Evolutionary conservation across 2,888 invertebrate species (phyloP).

Genomic region (Dendrolimus houi): DNA sequence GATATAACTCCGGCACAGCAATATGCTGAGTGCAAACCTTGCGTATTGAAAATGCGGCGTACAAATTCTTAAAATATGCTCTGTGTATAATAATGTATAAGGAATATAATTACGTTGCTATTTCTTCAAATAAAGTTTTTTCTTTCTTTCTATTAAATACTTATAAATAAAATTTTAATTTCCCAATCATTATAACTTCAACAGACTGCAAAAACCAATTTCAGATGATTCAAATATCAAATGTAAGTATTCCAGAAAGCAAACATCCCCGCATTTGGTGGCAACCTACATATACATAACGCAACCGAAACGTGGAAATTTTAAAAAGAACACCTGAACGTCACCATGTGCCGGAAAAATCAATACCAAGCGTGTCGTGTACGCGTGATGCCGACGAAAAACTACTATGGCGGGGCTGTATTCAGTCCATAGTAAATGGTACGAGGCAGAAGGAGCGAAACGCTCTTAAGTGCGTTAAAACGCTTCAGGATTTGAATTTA

Average conservation of each 20-base stretch:
- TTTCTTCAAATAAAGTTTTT: too few species aligned
- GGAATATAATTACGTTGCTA: too few species aligned
- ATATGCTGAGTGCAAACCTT: too few species aligned
- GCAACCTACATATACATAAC: background rate
- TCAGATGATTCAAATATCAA: background rate
- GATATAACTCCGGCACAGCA: too few species aligned
- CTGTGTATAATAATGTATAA: too few species aligned
- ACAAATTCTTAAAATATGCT: too few species aligned
- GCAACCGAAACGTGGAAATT: background rate
- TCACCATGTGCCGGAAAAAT: conserved; percentile 64
- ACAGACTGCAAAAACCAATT: too few species aligned
- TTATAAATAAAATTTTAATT: too few species aligned
- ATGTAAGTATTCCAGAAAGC: background rate
- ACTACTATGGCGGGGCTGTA: conserved; percentile 51
- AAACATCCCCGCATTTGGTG: background rate
- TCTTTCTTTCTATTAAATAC: too few species aligned
- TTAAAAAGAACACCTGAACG: conserved; percentile 44
- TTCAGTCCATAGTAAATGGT: conserved; percentile 2
- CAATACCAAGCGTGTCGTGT: conserved; percentile 68
- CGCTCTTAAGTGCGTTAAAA: background rate
- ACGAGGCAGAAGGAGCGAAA: background rate
- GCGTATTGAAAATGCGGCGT: too few species aligned
- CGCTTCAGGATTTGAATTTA: too few species aligned
- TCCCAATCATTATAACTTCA: too few species aligned
- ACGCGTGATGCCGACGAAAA: conserved; percentile 73